These are phyloP conservation scores for Festucalex cinctus DNA, from an alignment of 2,113 vertebrate species.

Conservation along the genomic window DNA sequence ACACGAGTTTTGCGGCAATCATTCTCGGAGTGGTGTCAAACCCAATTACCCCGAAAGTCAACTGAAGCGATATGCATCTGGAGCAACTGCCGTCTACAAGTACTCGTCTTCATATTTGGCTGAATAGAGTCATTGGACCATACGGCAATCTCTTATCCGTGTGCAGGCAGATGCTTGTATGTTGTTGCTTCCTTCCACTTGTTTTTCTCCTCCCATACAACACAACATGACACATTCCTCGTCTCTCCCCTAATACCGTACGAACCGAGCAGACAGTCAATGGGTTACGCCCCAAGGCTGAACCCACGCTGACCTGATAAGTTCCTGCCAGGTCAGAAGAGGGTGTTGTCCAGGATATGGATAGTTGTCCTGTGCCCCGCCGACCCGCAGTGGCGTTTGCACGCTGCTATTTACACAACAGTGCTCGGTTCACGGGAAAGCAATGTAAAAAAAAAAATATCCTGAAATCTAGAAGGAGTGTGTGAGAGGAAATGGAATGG, in stretches of 20 bases:
- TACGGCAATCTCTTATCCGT: slow-evolving; percentile 52
- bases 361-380: slow-evolving; percentile 46
- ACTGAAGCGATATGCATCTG: slow-evolving; percentile 42
- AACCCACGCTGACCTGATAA: slow-evolving; percentile 57
- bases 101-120: slow-evolving; percentile 23
- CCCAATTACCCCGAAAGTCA: slow-evolving; percentile 39
- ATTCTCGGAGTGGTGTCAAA: slow-evolving; percentile 44
- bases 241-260: slow-evolving; percentile 21
- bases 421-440: slow-evolving; percentile 23
- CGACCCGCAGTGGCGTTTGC: slow-evolving; percentile 41
- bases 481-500: neutral
- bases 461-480: slow-evolving; percentile 16
- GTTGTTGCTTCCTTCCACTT: neutral
- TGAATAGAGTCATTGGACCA: slow-evolving; percentile 55
- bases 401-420: slow-evolving; percentile 45
- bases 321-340: slow-evolving; percentile 37
- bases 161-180: slow-evolving; percentile 37
- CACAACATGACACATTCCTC: slow-evolving; percentile 30
- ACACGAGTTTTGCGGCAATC: slow-evolving; percentile 34
- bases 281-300: slow-evolving; percentile 31
- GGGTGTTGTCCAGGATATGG: slow-evolving; percentile 44
- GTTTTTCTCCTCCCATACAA: slow-evolving; percentile 2
- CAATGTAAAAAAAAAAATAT: slow-evolving; percentile 9
- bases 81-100: slow-evolving; percentile 54
- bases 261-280: slow-evolving; percentile 24